Percentiles rank a stretch among this genome's conserved stretches.
phyloP scores from a whole-genome alignment of 2,113 vertebrate genomes.

The Rhineura floridana region DNA sequence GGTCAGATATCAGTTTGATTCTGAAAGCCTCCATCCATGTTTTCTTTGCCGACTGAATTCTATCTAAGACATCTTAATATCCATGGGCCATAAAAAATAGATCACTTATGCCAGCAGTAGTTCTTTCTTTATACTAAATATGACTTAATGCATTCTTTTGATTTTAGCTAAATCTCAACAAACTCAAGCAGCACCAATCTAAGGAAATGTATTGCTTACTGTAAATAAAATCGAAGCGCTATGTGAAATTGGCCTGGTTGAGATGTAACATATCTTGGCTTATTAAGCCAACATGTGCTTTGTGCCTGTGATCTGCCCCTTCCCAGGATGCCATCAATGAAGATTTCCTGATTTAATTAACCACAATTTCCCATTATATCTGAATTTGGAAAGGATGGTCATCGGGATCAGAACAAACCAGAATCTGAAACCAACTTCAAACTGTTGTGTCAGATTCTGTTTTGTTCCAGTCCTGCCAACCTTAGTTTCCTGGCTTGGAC shows the following conservation, averaged over 20 bases:
- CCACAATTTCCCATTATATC: too few relatives aligned
- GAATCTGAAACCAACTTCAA: not conserved
- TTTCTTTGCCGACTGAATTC: slow-evolving; percentile 32
- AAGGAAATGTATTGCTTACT: not conserved
- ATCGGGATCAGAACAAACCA: not conserved
- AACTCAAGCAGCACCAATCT: not conserved
- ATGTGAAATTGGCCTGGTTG: not conserved
- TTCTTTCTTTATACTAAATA: accelerated
- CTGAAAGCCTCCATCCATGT: slow-evolving; percentile 36
- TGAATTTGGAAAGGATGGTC: not conserved
- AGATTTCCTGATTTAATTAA: too few relatives aligned
- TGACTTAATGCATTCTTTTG: slow-evolving; percentile 1
- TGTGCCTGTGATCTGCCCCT: not conserved
- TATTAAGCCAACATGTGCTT: not conserved
- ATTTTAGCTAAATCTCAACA: not conserved
- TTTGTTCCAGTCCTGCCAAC: not conserved
- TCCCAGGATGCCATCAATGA: not conserved
- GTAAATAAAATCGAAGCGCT: not conserved
- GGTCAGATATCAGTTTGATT: slow-evolving; percentile 18
- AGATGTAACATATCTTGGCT: not conserved
- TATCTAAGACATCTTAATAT: slow-evolving; percentile 4
- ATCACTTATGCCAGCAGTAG: slow-evolving; percentile 24
- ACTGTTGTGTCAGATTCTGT: not conserved
- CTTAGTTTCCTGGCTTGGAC: not conserved
- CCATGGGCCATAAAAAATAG: not conserved